Evolutionary conservation across 2,797 vertebrate genomes (phyloP), one percentile per base, ranked within the genome.

Genomic region (Tinamus major): DNA sequence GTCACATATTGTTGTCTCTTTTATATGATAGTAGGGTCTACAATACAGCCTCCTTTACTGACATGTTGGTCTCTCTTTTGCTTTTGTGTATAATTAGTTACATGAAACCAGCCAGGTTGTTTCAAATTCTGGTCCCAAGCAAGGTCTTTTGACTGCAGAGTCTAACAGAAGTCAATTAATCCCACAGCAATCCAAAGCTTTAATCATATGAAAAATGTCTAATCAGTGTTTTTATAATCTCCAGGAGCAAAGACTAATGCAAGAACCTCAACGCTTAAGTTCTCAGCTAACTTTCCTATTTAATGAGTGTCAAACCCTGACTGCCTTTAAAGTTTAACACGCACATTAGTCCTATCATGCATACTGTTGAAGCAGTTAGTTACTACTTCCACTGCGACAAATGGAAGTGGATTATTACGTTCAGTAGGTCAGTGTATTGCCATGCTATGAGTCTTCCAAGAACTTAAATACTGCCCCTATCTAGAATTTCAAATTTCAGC

Each of bases 131-230:
- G 2, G 46, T 89, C 64, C 44, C 41, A 77, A 87, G 44, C 27
- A 85, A 91, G 10, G 31, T 44, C 33, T 82, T 88, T 67, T 79
- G 18, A 81, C 79, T 61, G 13, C 29, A 31, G n/a, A 90, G 26
- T 31, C 27, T 55, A 87, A 89, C 12, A 23, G 78, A 93, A 92
- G 71, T 65, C 53, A 85, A 82, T 90, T 85, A 92, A 87, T 87
- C 31, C 27, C 27, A 37, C 77, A 49, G n/a, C 24, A 79, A 84
- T 33, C 86, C 29, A 87, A 85, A 84, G 48, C 24, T 90, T 90
- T 92, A 92, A 85, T 94, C 71, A 59, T 42, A 90, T 8, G 51
- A 95, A 96, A 87, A 93, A 94, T 42, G 48, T n/a, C 78, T 93
- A 92, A 80, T 79, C 44, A 55, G 26, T 65, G 24, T 63, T 15